These are phyloP conservation scores for Isurus oxyrinchus DNA, from an alignment of 2,113 vertebrate genomes.

Conservation along the genomic window DNA sequence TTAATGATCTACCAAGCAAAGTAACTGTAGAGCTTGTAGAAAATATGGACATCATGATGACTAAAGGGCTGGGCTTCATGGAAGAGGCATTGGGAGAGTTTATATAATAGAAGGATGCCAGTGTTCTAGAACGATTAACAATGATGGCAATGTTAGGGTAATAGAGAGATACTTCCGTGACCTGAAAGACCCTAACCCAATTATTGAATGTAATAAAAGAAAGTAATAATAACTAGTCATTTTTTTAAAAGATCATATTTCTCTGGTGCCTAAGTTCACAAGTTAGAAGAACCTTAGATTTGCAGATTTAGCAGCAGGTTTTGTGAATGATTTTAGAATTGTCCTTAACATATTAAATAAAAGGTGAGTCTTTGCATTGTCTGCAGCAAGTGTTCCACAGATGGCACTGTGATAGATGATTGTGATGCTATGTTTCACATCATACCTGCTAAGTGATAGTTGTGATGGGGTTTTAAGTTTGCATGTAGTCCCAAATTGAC, in stretches of 20 bases:
- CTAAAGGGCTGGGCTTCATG: neutral
- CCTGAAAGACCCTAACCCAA: neutral
- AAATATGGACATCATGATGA: neutral
- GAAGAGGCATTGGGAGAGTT: neutral
- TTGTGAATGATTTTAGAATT: neutral
- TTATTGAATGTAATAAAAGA: neutral
- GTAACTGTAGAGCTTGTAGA: neutral
- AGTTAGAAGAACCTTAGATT: neutral
- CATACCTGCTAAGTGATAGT: neutral
- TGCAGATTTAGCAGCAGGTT: neutral
- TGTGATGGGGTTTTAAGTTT: neutral
- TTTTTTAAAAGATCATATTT: neutral
- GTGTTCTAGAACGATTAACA: neutral
- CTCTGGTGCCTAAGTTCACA: neutral
- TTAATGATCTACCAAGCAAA: neutral
- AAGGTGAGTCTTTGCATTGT: neutral
- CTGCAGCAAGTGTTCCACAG: neutral
- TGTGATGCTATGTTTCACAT: neutral
- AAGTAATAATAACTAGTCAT: neutral
- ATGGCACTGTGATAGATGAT: neutral
- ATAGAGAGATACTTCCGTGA: neutral
- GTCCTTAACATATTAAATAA: neutral
- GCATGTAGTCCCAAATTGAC: neutral
- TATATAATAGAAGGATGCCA: neutral
- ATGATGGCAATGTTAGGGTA: neutral